Percentiles rank a stretch among this genome's conserved stretches.
Evolutionary conservation across 2,888 invertebrate species (phyloP).

Genomic region (Megalurothrips usitatus): DNA sequence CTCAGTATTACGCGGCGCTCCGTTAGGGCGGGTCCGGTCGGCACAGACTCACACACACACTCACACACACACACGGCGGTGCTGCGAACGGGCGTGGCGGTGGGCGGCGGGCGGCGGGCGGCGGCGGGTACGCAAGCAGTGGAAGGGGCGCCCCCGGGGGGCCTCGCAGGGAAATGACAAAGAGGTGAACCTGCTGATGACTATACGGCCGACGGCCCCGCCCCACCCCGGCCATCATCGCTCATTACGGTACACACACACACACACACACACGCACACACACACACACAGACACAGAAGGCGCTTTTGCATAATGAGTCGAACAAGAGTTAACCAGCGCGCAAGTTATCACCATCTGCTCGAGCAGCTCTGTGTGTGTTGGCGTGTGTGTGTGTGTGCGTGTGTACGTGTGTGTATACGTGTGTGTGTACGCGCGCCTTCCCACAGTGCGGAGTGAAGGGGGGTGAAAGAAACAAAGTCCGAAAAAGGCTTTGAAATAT

Average conservation of each 20-base stretch:
- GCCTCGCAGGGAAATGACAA: not conserved
- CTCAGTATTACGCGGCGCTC: too few relatives aligned
- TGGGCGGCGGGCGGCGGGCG: not conserved
- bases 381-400: slow-evolving; percentile 7
- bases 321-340: not conserved
- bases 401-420: too few relatives aligned
- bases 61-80: not conserved
- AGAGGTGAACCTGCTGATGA: not conserved
- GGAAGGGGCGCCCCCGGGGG: not conserved
- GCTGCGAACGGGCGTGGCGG: not conserved
- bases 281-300: not conserved
- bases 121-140: not conserved
- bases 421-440: too few relatives aligned
- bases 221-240: not conserved
- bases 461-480: too few relatives aligned
- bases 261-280: too few relatives aligned
- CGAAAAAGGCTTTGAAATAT: too few relatives aligned
- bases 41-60: too few relatives aligned
- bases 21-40: too few relatives aligned
- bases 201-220: not conserved
- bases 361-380: not conserved
- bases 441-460: too few relatives aligned
- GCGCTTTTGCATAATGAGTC: not conserved
- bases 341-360: not conserved
- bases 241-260: not conserved